A percentile compares a stretch with the other conserved stretches of the same genome.
Evolutionary conservation across 35 echinoderm and acorn worm species (phyloP).

Genomic region (Eucidaris tribuloides): DNA sequence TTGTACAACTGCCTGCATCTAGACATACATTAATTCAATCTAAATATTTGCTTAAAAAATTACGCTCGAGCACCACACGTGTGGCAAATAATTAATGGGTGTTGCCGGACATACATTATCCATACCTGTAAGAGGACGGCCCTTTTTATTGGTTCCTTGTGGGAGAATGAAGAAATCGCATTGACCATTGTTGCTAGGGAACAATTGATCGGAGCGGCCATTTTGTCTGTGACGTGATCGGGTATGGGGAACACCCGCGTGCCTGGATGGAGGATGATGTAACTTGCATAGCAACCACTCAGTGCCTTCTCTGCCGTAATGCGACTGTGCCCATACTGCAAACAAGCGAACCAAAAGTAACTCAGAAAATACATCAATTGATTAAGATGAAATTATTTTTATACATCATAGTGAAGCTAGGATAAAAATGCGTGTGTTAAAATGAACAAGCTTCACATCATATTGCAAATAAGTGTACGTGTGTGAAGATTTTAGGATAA

Average conservation of each 20-base stretch:
- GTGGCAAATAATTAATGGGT: not conserved
- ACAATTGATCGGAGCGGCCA: constrained; percentile 88
- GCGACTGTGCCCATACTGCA: constrained; percentile 82
- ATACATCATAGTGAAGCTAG: not conserved
- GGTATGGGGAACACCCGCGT: constrained; percentile 64
- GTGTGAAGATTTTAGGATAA: no score
- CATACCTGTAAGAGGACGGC: constrained; percentile 85
- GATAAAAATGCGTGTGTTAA: not conserved
- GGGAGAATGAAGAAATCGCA: constrained; percentile 47
- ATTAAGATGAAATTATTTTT: not conserved
- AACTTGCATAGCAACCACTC: constrained; percentile 78
- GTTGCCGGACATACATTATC: not conserved
- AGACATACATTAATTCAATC: no score
- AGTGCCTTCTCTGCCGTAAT: constrained; percentile 20
- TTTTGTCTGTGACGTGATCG: constrained; percentile 73
- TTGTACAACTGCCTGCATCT: no score
- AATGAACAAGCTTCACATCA: no score
- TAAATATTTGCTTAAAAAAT: no score
- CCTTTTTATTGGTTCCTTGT: constrained; percentile 10
- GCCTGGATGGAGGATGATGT: constrained; percentile 72
- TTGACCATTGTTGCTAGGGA: constrained; percentile 93
- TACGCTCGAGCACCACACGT: no score
- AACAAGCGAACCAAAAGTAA: not conserved
- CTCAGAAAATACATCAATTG: not conserved
- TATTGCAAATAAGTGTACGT: no score